Evolutionary conservation across 2,888 invertebrate species (phyloP), one percentile per base, ranked within the genome.

Genomic region (Entomobrya proxima): DNA sequence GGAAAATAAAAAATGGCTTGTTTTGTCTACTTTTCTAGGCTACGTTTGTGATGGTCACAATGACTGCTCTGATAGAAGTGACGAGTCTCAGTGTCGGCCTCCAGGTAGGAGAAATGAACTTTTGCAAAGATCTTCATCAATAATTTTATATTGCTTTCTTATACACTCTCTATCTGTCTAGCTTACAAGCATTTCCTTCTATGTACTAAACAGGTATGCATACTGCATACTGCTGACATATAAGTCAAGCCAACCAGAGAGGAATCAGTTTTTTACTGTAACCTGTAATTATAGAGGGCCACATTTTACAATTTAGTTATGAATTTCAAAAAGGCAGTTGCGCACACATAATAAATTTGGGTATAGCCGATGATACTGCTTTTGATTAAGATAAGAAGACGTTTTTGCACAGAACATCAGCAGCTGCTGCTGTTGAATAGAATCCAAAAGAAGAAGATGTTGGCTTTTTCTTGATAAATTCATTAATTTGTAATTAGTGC

Each of bases 21-120:
- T 21, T 52, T 52, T 5, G 15, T 30, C 44, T 64, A 37, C 18
- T n/a, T n/a, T n/a, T 61, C 7, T 24, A 85, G 86, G 11, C 13
- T 87, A 85, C 58, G 84, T 85, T 4, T 87, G 87, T 30, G 87
- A 87, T 55, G 67, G 75, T 1, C 80, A 87, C 61, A 58, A n/a
- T 21, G 87, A 87, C 37, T 87, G 87, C 61, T 81, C 84, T 0
- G 86, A 84, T 37, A 37, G 69, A 44, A 69, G 69, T 15, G 83
- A 84, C 37, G 83, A 84, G 44, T 0, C 6, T 15, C 37, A 35
- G 24, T 84, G 83, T 69, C 40, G 11, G 11, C 83, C 83, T 69
- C 83, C 83, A 84, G 83, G 83, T 84, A 75, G 24, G 9, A 61
- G 30, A 2, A 47, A 40, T 21, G 21, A 30, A 9, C 50, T 32